A percentile compares a stretch with the other conserved stretches of the same genome.
phyloP scores from a whole-genome alignment of 1,140 invertebrate species.

The Aphidius ervi region DNA sequence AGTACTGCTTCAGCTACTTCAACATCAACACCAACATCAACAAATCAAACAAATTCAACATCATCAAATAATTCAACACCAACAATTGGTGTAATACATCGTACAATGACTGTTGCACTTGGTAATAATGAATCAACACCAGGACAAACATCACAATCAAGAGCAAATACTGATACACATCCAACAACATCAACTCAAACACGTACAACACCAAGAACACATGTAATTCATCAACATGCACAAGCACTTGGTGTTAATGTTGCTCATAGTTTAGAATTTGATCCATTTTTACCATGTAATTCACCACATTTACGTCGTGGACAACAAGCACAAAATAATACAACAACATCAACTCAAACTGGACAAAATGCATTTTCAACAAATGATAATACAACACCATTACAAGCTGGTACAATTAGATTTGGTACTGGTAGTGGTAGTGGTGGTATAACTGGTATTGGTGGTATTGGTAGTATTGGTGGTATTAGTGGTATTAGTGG shows the following conservation, averaged over 20 bases:
- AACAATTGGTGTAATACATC: constrained; percentile 24
- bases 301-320: constrained; percentile 58
- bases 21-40: constrained; percentile 22
- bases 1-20: constrained; percentile 24
- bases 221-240: constrained; percentile 53
- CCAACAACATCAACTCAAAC: constrained; percentile 66
- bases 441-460: too few species aligned
- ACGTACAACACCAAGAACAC: constrained; percentile 62
- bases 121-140: constrained; percentile 18
- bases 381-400: neutral
- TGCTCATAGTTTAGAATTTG: constrained; percentile 53
- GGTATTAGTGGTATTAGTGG: too few species aligned
- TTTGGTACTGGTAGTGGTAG: neutral
- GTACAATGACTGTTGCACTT: neutral
- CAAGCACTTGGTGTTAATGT: constrained; percentile 45
- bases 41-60: neutral
- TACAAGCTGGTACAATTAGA: neutral
- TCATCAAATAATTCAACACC: constrained; percentile 27
- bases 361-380: constrained; percentile 25
- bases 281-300: constrained; percentile 67
- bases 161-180: constrained; percentile 59
- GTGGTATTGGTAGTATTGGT: too few species aligned
- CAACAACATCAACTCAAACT: constrained; percentile 30
- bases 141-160: constrained; percentile 55
- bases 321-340: constrained; percentile 23